Conservation (phyloP, 1,140 invertebrate species). For the Sweltsa coloradensis region DNA sequence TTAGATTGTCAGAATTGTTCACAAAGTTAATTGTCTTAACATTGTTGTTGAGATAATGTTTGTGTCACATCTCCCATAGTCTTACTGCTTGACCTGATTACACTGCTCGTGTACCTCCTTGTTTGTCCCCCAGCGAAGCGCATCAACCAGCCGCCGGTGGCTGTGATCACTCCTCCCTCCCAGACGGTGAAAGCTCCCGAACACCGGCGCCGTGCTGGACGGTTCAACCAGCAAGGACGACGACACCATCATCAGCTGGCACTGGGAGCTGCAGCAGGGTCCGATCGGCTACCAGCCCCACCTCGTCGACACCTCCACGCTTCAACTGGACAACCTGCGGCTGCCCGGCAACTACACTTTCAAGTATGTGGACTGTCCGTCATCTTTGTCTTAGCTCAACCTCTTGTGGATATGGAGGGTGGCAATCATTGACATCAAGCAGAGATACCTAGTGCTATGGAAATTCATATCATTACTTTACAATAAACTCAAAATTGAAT, state of each 20-base stretch:
- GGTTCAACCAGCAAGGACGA: slow-evolving; percentile 69
- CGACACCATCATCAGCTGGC: slow-evolving; percentile 70
- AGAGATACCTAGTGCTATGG: no score
- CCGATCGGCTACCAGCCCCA: slow-evolving; percentile 74
- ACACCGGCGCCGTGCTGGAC: slow-evolving; percentile 78
- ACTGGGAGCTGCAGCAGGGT: slow-evolving; percentile 84
- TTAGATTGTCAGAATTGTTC: no score
- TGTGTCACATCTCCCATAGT: not conserved
- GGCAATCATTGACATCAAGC: no score
- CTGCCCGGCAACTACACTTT: slow-evolving; percentile 87
- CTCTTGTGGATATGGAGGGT: no score
- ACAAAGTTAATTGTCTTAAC: no score
- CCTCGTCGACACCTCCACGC: slow-evolving; percentile 63
- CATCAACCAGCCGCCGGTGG: slow-evolving; percentile 72
- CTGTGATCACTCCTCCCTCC: slow-evolving; percentile 69
- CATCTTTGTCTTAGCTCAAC: no score
- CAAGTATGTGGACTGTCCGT: slow-evolving; percentile 54
- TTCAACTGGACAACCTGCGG: slow-evolving; percentile 67
- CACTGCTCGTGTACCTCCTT: slow-evolving; percentile 9
- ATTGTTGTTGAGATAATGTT: no score
- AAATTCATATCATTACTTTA: no score
- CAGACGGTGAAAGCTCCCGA: slow-evolving; percentile 82
- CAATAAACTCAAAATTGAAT: no score
- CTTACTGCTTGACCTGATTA: not conserved
- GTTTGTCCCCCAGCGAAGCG: slow-evolving; percentile 69